Evolutionary conservation across 1,140 invertebrate species (phyloP), one percentile per base, ranked within the genome.

Genomic region (Drosophila kikkawai): DNA sequence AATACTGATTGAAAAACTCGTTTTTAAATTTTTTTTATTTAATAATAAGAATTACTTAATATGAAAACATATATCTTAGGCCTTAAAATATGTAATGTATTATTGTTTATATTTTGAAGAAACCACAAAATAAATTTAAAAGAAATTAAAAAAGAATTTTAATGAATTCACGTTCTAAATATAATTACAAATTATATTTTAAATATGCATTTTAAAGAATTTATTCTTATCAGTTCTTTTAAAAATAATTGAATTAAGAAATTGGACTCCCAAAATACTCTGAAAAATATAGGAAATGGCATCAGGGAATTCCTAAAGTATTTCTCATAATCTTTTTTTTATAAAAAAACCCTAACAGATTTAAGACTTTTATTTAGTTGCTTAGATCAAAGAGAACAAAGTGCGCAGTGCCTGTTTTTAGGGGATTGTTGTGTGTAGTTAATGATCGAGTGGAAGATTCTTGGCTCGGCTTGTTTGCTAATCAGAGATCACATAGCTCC

Each of bases 391-490:
- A 76, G 8, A 56, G 39, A 56, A 56, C 53, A 39, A 56, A 74
- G 81, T 80, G 77, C 73, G 77, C 82, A 58, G 51, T 60, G 42
- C 65, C 63, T 68, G 44, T 47, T 69, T 39, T 55, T 56, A 45
- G 36, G 64, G 44, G 41, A 60, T 68, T 86, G 53, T 26, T 55
- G 4, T 55, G 6, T 82, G 74, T 85, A 75, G 59, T 70, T 86
- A 86, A 84, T 85, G 82, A 84, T 84, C 63, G 73, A 39, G 55
- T 45, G 50, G 3, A 34, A 73, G 69, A 59, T 71, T 70, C 67
- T 77, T 22, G 45, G 26, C 51, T 34, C n/a, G 17, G 75, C 75
- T 86, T 85, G 82, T 85, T 85, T 86, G 82, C 82, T 85, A 85
- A 85, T 85, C 82, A 69, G 57, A 75, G 82, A 85, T 85, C 82